Base-by-base conservation (phyloP, 2,113 vertebrate genomes). In the Aldabrachelys gigantea region DNA sequence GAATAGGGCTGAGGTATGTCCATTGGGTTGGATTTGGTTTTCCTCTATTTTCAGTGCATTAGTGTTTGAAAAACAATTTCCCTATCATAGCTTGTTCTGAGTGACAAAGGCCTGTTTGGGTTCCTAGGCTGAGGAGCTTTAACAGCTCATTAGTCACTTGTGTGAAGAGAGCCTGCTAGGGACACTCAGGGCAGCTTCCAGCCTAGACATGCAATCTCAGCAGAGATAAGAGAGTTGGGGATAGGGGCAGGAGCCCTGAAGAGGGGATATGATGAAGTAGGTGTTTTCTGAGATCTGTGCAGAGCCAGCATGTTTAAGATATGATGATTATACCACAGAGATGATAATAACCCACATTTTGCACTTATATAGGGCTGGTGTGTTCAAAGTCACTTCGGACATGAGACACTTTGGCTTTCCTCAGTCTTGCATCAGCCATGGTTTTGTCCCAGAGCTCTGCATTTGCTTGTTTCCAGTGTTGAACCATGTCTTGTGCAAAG, bases 71-170 rank as follows among this genome's bases (percentile, higher is more conserved):
- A 53, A 44, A 81, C 69, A 14, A 52, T 86, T 83, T 85, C 87
- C 87, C 56, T 88, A 81, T 57, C 85, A 49, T 27, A 94, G n/a
- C 88, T 95, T 93, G 86, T 94, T 96, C 85, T 93, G 76, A 75
- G 75, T 96, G 92, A 22, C 88, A 90, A 90, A 87, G 85, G 19
- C 92, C 87, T 97, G 82, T 95, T 94, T 57, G 84, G 59, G 41
- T 94, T 97, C 72, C 81, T 7, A 10, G 91, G 65, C 88, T 88
- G 92, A 93, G 90, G 93, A 94, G 83, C 38, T 89, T 88, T 96
- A 97, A 78, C 93, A 96, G 47, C 80, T 96, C 91, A 96, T 96
- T 95, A 96, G 80, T 90, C 69, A 92, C 38, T 78, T 93, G 82
- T 95, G 41, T 82, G 24, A 50, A 94, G 93, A 96, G 76, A 69